These are phyloP conservation scores for Gadopsis bispinosus DNA, from an alignment of 2,797 vertebrate genomes.

Conservation along the genomic window DNA sequence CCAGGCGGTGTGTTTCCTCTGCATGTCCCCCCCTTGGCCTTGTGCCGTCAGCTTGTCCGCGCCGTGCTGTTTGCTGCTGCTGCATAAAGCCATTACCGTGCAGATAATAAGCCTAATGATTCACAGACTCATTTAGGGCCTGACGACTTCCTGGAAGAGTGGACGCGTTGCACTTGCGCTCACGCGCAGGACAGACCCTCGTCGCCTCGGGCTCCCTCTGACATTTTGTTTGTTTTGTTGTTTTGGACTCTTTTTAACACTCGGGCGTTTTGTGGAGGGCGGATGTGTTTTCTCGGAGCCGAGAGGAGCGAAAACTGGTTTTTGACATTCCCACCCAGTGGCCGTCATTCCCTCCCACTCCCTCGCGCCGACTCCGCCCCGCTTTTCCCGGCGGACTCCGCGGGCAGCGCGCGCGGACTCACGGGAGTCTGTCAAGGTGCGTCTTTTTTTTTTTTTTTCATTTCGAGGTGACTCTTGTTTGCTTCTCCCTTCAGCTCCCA, in stretches of 20 bases:
- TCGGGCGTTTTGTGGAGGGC: too few species aligned
- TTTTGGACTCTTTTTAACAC: too few species aligned
- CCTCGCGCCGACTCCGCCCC: not conserved
- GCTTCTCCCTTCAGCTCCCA: too few species aligned
- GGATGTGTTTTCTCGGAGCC: rapidly evolving
- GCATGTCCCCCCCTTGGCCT: not conserved
- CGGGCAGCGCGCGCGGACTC: rapidly evolving
- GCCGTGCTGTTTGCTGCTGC: constrained; percentile 20
- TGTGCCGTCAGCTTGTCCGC: not conserved
- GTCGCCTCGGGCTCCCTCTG: too few species aligned
- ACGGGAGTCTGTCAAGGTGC: not conserved
- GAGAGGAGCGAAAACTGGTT: not conserved
- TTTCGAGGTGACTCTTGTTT: too few species aligned
- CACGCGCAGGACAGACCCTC: not conserved
- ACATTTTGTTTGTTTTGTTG: too few species aligned
- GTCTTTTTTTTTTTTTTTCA: too few species aligned
- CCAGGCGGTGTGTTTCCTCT: not conserved
- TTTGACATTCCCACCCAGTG: not conserved
- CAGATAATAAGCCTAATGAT: constrained; percentile 53
- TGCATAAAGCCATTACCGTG: constrained; percentile 35
- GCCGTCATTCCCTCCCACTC: not conserved
- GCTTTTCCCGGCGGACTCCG: not conserved
- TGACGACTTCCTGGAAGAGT: constrained; percentile 60
- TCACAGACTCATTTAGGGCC: constrained; percentile 50
- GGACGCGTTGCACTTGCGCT: constrained; percentile 14